A percentile compares a stretch with the other conserved stretches of the same genome.
Conservation (phyloP, 1,140 invertebrate genomes). For the Zaprionus camerounensis region DNA sequence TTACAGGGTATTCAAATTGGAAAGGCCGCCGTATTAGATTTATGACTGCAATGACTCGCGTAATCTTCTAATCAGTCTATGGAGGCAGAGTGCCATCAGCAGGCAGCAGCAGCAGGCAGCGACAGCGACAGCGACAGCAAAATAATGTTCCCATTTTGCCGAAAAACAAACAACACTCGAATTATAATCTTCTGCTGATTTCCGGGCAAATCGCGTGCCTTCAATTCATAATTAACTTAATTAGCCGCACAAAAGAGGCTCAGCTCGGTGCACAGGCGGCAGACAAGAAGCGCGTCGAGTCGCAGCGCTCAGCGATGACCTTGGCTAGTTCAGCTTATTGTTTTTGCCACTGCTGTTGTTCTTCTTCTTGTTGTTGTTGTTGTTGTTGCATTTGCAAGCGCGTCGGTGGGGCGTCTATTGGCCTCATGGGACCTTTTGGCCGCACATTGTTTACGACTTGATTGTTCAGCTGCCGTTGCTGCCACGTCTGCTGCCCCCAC, state of each 20-base stretch:
- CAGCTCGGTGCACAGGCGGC: constrained; percentile 24
- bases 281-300: constrained; percentile 22
- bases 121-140: constrained; percentile 15
- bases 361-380: background rate
- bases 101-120: background rate
- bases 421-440: constrained; percentile 62
- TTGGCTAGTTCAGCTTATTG: constrained; percentile 51
- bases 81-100: constrained; percentile 42
- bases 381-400: constrained; percentile 33
- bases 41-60: constrained; percentile 59
- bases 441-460: constrained; percentile 79
- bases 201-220: constrained; percentile 72
- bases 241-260: constrained; percentile 61
- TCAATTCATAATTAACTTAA: constrained; percentile 74
- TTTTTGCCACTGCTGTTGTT: constrained; percentile 34
- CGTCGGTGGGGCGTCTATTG: constrained; percentile 31
- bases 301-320: constrained; percentile 43
- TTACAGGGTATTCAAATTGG: constrained; percentile 58
- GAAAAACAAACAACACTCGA: constrained; percentile 45
- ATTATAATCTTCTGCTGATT: constrained; percentile 62
- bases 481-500: constrained; percentile 19
- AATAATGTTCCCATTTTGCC: constrained; percentile 58
- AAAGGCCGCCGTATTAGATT: constrained; percentile 62
- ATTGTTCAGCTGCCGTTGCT: constrained; percentile 67
- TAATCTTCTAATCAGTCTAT: constrained; percentile 69